Evolutionary conservation across 2,797 vertebrate species (phyloP), one percentile per base, ranked within the genome.

Genomic region (Cheirogaleus major): DNA sequence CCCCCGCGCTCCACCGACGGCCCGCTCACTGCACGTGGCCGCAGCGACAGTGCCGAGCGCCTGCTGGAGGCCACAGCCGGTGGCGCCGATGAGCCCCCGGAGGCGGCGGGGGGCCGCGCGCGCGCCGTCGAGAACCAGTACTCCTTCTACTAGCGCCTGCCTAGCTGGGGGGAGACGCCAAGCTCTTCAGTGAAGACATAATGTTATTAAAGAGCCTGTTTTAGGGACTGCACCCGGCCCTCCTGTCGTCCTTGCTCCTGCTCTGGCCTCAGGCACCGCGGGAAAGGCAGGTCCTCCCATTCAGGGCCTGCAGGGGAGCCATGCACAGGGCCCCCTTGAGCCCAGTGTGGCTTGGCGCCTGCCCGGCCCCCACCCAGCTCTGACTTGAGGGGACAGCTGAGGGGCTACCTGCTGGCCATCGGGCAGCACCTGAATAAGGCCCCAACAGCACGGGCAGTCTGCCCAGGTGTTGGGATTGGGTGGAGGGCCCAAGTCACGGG

Each of bases 111-210:
- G 1, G 98, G 97, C 93, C 98, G 99, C 96, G 98, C 99, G 95
- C 98, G 99, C 80, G 99, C 99, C 0, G 99, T 99, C 65, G 99
- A 99, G 98, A 99, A 99, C 98, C 99, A 99, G 76, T 99, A 99
- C 98, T 99, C 99, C 95, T 99, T 99, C 99, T 99, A 99, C 98
- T 99, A 98, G 99, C n/a, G 20, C 27, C n/a, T 27, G 43, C 2
- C 10, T 38, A 7, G 73, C 75, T 92, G 84, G 88, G 43, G 92
- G 89, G 59, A 35, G 73, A 79, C 94, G 95, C 96, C 35, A 89
- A 73, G 78, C 95, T 98, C 96, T 97, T 96, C 97, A 98, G 96
- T 98, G 97, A 97, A 98, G 98, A 97, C 30, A 57, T 96, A 89
- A 97, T 97, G 97, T 98, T 97, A 96, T 98, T 97, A 97, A 72